Evolutionary conservation across 2,797 vertebrate genomes (phyloP).

Genomic region (Sitta carolinensis): DNA sequence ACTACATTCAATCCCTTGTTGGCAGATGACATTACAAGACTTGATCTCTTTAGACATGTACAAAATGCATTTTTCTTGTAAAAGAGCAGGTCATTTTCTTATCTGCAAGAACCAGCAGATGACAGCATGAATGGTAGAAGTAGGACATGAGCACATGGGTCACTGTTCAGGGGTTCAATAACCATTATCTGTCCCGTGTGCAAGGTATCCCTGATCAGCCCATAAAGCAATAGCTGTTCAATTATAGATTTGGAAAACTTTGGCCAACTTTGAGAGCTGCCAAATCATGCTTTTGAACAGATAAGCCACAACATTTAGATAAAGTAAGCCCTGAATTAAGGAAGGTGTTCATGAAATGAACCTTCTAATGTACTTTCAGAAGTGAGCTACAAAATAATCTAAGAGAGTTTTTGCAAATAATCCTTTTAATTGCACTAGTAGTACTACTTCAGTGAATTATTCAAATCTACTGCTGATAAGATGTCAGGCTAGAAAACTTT

Average conservation of each 20-base stretch:
- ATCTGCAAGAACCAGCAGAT: neutral
- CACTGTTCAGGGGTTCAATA: neutral
- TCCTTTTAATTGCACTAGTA: constrained; percentile 12
- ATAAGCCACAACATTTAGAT: neutral
- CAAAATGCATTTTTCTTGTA: neutral
- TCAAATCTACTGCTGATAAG: constrained; percentile 1
- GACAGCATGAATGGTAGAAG: neutral
- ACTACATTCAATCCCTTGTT: neutral
- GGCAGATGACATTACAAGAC: neutral
- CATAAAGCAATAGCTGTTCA: neutral
- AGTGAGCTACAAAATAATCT: neutral
- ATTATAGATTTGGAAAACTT: neutral
- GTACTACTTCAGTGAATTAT: neutral
- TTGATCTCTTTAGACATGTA: neutral
- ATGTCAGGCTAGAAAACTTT: neutral
- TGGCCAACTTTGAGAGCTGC: neutral
- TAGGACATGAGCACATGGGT: rapidly evolving
- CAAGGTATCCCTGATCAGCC: neutral
- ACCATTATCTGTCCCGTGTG: rapidly evolving
- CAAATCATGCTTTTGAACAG: neutral
- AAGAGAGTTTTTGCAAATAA: neutral
- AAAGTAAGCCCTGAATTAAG: constrained; percentile 8
- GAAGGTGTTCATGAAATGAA: neutral
- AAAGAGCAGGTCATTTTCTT: neutral
- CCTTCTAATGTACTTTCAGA: neutral